phyloP scores from a whole-genome alignment of 2,888 invertebrate species.

The Heliconius aoede region DNA sequence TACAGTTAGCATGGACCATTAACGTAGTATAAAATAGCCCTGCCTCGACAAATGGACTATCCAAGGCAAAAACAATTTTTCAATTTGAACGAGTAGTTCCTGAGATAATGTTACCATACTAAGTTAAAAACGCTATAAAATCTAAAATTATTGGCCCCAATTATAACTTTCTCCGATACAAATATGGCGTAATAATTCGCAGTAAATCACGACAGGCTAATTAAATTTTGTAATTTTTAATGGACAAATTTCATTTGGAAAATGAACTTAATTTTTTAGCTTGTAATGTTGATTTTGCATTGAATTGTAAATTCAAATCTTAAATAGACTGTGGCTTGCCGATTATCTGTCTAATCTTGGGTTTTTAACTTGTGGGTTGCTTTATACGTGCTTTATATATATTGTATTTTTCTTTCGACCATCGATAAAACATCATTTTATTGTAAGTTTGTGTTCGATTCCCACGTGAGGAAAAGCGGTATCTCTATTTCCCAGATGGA shows the following conservation, averaged over 20 bases:
- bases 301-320: background rate
- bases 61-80: background rate
- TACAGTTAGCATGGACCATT: too few relatives aligned
- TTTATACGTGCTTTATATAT: too few relatives aligned
- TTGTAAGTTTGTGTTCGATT: too few relatives aligned
- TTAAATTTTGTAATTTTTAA: slow-evolving; percentile 37
- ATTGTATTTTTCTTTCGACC: too few relatives aligned
- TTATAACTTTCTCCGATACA: slow-evolving; percentile 49
- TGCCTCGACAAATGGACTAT: too few relatives aligned
- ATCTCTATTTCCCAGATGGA: too few relatives aligned
- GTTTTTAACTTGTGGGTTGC: background rate
- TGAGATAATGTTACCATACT: background rate
- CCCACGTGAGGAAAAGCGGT: too few relatives aligned
- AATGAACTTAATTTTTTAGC: background rate
- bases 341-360: slow-evolving; percentile 1
- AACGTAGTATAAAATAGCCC: too few relatives aligned
- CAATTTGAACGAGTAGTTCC: background rate
- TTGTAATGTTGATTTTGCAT: background rate
- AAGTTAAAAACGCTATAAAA: background rate
- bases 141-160: background rate
- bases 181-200: slow-evolving; percentile 51
- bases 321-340: slow-evolving; percentile 10
- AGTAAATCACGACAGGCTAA: slow-evolving; percentile 53
- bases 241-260: background rate
- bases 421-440: too few relatives aligned